Evolutionary conservation across 2,797 vertebrate genomes (phyloP).

Genomic region (Peromyscus eremicus): DNA sequence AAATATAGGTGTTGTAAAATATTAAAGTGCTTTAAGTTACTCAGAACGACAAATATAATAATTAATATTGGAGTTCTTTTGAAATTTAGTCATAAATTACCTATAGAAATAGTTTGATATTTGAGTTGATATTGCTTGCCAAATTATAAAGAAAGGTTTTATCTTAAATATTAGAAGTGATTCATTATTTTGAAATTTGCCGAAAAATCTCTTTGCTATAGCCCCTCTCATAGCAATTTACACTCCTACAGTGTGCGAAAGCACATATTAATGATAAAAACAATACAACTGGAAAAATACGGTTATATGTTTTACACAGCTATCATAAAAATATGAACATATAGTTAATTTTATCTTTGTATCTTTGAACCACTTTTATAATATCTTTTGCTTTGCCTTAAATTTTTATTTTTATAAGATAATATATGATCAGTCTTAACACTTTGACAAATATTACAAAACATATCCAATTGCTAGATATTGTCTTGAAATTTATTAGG

Average conservation of each 20-base stretch:
- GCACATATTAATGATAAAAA: neutral
- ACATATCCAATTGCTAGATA: neutral
- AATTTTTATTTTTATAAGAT: neutral
- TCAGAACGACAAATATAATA: neutral
- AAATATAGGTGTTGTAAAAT: neutral
- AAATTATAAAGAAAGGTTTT: slow-evolving; percentile 15
- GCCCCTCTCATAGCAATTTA: neutral
- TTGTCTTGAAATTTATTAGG: neutral
- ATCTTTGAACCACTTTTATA: neutral
- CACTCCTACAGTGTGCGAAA: neutral
- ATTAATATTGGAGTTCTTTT: neutral
- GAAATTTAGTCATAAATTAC: neutral
- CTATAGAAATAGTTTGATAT: neutral
- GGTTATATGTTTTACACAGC: neutral
- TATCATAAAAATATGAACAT: neutral
- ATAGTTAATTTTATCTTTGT: neutral
- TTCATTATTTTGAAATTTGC: neutral
- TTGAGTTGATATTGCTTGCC: neutral
- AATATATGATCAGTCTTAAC: neutral
- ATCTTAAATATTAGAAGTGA: neutral
- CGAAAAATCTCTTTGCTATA: neutral
- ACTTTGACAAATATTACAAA: neutral
- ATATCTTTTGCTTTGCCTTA: neutral
- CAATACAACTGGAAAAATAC: neutral
- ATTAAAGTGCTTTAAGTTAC: neutral